phyloP scores from a whole-genome alignment of 2,113 vertebrate genomes.

The Chlamydotis undulata region DNA sequence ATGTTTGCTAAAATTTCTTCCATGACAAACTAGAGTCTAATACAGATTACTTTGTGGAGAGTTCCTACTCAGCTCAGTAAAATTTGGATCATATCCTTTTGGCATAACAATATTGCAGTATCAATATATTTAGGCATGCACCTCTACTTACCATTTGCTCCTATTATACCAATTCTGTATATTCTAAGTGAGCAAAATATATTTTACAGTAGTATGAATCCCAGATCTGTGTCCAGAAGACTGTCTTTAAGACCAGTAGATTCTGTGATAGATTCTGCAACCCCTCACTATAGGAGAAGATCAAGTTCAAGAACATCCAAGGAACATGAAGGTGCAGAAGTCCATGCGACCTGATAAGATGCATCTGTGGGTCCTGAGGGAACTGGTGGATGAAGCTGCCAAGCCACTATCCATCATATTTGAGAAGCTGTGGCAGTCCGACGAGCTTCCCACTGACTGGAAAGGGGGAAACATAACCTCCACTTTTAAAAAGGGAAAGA shows the following conservation, averaged over 20 bases:
- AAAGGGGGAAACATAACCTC: too few species aligned
- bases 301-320: too few species aligned
- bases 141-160: not conserved
- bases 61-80: not conserved
- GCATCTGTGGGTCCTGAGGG: too few species aligned
- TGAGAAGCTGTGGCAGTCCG: too few species aligned
- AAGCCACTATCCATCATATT: too few species aligned
- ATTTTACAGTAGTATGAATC: not conserved
- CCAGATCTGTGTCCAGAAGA: not conserved
- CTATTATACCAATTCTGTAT: not conserved
- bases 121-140: not conserved
- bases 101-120: not conserved
- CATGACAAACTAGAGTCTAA: not conserved
- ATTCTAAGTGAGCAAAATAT: not conserved
- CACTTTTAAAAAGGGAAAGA: too few species aligned
- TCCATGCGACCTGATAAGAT: too few species aligned
- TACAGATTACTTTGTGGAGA: not conserved
- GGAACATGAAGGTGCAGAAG: too few species aligned
- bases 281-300: too few species aligned
- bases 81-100: not conserved
- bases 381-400: too few species aligned
- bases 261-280: not conserved
- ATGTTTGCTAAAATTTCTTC: not conserved
- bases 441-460: too few species aligned
- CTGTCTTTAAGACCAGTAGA: not conserved